Conservation (phyloP, 2,888 invertebrate species). For the Drosophila kuntzei region DNA sequence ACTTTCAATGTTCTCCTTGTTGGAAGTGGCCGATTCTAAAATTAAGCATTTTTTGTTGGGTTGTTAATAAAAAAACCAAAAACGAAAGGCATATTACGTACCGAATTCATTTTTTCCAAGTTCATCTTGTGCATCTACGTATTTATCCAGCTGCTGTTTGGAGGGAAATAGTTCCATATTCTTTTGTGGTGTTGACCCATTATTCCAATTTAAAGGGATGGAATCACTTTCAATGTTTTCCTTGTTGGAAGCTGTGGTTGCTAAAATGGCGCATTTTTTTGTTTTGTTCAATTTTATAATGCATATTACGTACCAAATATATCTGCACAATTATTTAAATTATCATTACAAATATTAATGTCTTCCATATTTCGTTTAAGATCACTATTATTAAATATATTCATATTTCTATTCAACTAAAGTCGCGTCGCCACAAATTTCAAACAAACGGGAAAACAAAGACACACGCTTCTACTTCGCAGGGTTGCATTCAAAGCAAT, state of each 20-base stretch:
- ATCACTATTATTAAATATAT: slow-evolving; percentile 6
- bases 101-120: too few species aligned
- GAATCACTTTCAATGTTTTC: slow-evolving; percentile 24
- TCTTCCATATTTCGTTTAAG: slow-evolving; percentile 80
- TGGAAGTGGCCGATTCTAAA: slow-evolving; percentile 20
- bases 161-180: too few species aligned
- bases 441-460: slow-evolving; percentile 44
- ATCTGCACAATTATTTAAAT: slow-evolving; percentile 78
- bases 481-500: slow-evolving; percentile 3
- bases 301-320: slow-evolving; percentile 75
- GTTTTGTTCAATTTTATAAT: too few species aligned
- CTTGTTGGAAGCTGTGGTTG: slow-evolving; percentile 24
- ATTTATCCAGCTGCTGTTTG: too few species aligned
- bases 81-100: too few species aligned
- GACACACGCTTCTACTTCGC: slow-evolving; percentile 8
- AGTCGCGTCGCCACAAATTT: slow-evolving; percentile 33
- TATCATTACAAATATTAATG: slow-evolving; percentile 76
- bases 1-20: background rate
- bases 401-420: slow-evolving; percentile 22
- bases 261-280: slow-evolving; percentile 55
- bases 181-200: background rate
- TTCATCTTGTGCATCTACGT: slow-evolving; percentile 25
- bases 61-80: too few species aligned
- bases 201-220: slow-evolving; percentile 37
- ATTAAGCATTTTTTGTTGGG: too few species aligned